A percentile compares a stretch with the other conserved stretches of the same genome.
These are phyloP conservation scores for Brachyhypopomus occidentalis DNA, from an alignment of 2,113 vertebrate genomes.

Conservation along the genomic window DNA sequence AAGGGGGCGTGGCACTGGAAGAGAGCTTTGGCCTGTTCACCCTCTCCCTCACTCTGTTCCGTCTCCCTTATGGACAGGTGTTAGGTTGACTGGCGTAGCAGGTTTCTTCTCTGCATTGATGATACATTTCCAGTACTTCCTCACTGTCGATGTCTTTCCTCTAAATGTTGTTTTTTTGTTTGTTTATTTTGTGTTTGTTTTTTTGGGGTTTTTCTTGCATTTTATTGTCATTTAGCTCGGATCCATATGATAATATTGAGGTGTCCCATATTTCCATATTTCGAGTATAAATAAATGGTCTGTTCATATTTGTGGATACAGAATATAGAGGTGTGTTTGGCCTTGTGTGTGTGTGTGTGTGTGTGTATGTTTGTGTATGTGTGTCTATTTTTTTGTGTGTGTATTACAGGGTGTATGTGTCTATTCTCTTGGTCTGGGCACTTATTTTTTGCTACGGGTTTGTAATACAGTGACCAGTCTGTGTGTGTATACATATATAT, in stretches of 20 bases:
- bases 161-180: constrained; percentile 47
- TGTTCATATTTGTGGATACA: constrained; percentile 47
- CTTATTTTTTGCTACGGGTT: constrained; percentile 80
- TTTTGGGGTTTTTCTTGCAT: constrained; percentile 40
- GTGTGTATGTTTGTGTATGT: constrained; percentile 47
- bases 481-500: constrained; percentile 54
- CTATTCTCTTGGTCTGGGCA: constrained; percentile 76
- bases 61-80: constrained; percentile 37
- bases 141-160: constrained; percentile 15
- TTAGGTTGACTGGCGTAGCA: constrained; percentile 39
- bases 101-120: constrained; percentile 50
- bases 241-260: constrained; percentile 65
- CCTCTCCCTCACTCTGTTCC: constrained; percentile 60
- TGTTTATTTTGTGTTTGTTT: constrained; percentile 25
- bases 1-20: constrained; percentile 61
- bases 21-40: constrained; percentile 71
- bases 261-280: constrained; percentile 65
- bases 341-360: constrained; percentile 32
- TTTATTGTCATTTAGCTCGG: constrained; percentile 48
- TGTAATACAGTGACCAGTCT: constrained; percentile 81
- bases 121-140: constrained; percentile 49
- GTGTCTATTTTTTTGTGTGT: constrained; percentile 31
- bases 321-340: constrained; percentile 22
- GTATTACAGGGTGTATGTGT: constrained; percentile 37
- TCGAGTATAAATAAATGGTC: constrained; percentile 59